phyloP scores from a whole-genome alignment of 2,888 invertebrate genomes.

The Rhagonycha lutea region DNA sequence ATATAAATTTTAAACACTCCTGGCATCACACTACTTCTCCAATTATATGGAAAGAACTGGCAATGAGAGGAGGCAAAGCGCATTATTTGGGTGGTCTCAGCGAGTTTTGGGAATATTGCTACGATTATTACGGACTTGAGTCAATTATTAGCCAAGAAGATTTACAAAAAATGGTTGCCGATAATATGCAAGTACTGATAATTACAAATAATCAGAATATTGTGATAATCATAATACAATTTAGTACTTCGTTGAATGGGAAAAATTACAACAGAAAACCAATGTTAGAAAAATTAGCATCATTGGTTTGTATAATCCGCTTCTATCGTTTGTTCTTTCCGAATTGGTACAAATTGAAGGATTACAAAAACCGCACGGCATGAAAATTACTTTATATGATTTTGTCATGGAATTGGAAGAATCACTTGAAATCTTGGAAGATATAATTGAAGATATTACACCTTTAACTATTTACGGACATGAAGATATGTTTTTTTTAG shows the following conservation, averaged over 20 bases:
- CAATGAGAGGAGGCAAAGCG: conserved; percentile 59
- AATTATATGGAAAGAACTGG: conserved; percentile 65
- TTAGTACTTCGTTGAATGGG: conserved; percentile 12
- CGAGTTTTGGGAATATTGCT: conserved; percentile 66
- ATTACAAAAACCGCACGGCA: conserved; percentile 36
- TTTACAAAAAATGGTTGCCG: conserved; percentile 40
- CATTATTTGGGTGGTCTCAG: conserved; percentile 63
- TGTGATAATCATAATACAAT: not conserved
- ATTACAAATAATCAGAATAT: not conserved
- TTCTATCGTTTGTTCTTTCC: conserved; percentile 41
- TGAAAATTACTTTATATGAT: conserved; percentile 45
- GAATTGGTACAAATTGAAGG: conserved; percentile 42
- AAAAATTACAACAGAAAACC: conserved; percentile 4
- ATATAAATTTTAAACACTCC: conserved; percentile 58
- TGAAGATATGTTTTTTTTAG: conserved; percentile 30
- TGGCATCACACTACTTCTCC: conserved; percentile 64
- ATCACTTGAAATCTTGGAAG: conserved; percentile 31
- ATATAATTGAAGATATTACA: conserved; percentile 37
- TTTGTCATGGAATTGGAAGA: conserved; percentile 33
- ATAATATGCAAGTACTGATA: conserved; percentile 41
- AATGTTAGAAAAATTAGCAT: conserved; percentile 38
- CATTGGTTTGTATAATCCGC: conserved; percentile 40
- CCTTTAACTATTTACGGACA: conserved; percentile 27
- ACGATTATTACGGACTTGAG: conserved; percentile 61
- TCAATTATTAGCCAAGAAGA: conserved; percentile 46